These are phyloP conservation scores for Muntiacus reevesi DNA, from an alignment of 2,113 vertebrate species.

Conservation along the genomic window DNA sequence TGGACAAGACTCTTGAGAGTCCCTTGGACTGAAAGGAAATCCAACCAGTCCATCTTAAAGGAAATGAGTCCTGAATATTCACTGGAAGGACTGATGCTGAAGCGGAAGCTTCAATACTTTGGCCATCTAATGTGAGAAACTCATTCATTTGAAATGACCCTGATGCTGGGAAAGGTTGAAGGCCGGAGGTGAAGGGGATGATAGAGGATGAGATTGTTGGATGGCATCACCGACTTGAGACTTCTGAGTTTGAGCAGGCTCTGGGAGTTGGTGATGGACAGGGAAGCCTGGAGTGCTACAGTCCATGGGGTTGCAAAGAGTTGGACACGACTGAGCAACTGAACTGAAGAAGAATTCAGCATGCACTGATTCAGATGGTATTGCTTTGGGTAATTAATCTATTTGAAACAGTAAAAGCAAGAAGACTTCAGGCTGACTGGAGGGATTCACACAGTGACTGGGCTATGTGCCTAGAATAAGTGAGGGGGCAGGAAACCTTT, in stretches of 20 bases:
- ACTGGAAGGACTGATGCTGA: not conserved
- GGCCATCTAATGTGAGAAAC: not conserved
- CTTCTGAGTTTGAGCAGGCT: not conserved
- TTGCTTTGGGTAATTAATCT: not conserved
- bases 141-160: not conserved
- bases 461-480: not conserved
- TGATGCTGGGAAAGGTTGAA: not conserved
- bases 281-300: not conserved
- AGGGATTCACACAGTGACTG: not conserved
- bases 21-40: not conserved
- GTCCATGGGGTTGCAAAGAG: not conserved
- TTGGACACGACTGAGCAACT: not conserved
- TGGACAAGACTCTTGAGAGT: not conserved
- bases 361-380: not conserved
- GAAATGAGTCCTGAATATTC: not conserved
- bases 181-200: not conserved
- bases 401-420: not conserved
- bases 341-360: not conserved
- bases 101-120: not conserved
- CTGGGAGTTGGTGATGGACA: not conserved
- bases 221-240: not conserved
- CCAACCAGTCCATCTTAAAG: not conserved
- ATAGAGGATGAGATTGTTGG: not conserved
- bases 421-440: not conserved
- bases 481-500: not conserved